Evolutionary conservation across 2,888 invertebrate genomes (phyloP), one percentile per base, ranked within the genome.

Genomic region (Plagiodera versicolora): DNA sequence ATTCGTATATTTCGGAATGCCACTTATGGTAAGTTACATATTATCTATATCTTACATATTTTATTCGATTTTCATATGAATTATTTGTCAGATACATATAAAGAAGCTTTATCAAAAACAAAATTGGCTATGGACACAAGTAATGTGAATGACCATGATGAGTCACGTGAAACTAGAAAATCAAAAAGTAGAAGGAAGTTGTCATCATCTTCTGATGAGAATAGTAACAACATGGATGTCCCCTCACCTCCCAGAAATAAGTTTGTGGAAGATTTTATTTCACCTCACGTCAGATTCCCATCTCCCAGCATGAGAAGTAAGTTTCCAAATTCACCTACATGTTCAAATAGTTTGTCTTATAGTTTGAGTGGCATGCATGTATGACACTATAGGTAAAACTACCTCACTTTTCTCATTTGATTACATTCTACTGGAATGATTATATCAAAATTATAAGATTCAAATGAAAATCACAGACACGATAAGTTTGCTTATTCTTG

Each of bases 1-100:
- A 32, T 51, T n/a, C 8, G 32, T 0, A 51, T 32, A 2, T 51
- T 51, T 35, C 51, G 35, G 14, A 51, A 51, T 51, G 51, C 32
- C n/a, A 51, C 51, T 14, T 51, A 51, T 32, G 20, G 51, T 51
- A 18, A 32, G 11, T 51, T 49, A 48, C 46, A 28, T n/a, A 49
- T 28, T 30, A 48, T 28, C 28, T 9, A 24, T n/a, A n/a, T n/a
- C 47, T 47, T 47, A 14, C 24, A 49, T 49, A 49, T 49, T 49
- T 17, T 11, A 30, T 49, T 49, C 16, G 18, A 49, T 49, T 49
- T 28, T n/a, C n/a, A 48, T 48, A 16, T 48, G 4, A 48, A 48
- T n/a, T 20, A 48, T 19, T 47, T 47, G 14, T 48, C 17, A 49
- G 30, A 49, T 49, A 49, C 49, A 9, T 49, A 49, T 17, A 49